Base-by-base conservation (phyloP, 2,888 invertebrate species). In the Stramonita haemastoma region DNA sequence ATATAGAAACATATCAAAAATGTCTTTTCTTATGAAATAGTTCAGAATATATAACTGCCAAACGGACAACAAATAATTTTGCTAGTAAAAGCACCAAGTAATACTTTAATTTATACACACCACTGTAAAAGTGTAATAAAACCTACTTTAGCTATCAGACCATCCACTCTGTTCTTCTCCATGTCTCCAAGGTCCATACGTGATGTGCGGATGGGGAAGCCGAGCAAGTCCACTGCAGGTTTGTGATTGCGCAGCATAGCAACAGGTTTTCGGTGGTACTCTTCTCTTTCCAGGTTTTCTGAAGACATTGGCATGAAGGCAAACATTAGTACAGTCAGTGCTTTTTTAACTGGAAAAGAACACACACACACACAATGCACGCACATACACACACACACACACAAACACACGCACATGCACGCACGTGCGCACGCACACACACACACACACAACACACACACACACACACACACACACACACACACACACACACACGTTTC, bases 211-310 rank as follows among this genome's bases (percentile, higher is more conserved):
- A 94, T 91, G 15, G 93, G 93, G 57, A 91, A 85, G n/a, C 94
- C 94, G 17, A 94, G 91, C 22, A 89, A 66, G 13, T 93, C 91
- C 13, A 89, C 89, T 8, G 92, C 92, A 11, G 93, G 92, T 19
- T 89, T 87, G 87, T 94, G 93, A 13, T 91, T 91, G 15, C 91
- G 90, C 32, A 93, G 86, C 83, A 93, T 85, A 8, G 87, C 66
- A 66, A 93, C 81, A 1, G 93, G 88, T 34, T 92, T 89, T 60
- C 89, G 89, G 89, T 92, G 93, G 86, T 92, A 93, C 2, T 91
- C 92, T 29, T 92, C 91, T 19, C 92, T 88, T 84, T 91, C 84
- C 79, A 93, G 93, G 36, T 91, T 91, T 66, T 85, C 94, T 94
- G 90, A 29, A 46, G 46, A 46, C 46, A 91, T 90, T 77, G 29